Evolutionary conservation across 2,888 invertebrate species (phyloP).

Genomic region (Reticulitermes lucifugus): DNA sequence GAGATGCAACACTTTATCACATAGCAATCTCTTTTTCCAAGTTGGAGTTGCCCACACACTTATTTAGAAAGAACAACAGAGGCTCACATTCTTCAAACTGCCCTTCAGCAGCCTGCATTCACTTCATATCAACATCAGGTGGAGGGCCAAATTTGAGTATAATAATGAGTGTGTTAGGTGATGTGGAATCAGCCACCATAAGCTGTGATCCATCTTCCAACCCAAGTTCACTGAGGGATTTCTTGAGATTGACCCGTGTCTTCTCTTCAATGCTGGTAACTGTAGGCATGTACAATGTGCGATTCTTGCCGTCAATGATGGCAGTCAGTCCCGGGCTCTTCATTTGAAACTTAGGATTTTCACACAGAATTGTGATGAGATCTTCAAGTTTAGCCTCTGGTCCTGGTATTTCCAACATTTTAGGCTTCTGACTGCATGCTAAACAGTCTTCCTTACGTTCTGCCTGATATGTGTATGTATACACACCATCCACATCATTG

Average conservation of each 20-base stretch:
- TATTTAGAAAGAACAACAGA: too few species aligned
- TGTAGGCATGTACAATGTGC: slow-evolving; percentile 93
- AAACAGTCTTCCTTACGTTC: slow-evolving; percentile 89
- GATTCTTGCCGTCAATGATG: slow-evolving; percentile 83
- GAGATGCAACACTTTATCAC: too few species aligned
- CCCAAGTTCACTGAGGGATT: slow-evolving; percentile 87
- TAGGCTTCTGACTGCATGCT: slow-evolving; percentile 79
- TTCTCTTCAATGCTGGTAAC: slow-evolving; percentile 92
- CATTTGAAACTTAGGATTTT: slow-evolving; percentile 86
- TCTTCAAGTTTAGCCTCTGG: slow-evolving; percentile 71
- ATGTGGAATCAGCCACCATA: slow-evolving; percentile 91
- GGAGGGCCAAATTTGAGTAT: slow-evolving; percentile 72
- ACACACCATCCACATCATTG: slow-evolving; percentile 95
- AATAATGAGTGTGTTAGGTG: slow-evolving; percentile 84
- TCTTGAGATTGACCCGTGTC: slow-evolving; percentile 89
- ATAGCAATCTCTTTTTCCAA: too few species aligned
- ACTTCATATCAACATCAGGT: slow-evolving; percentile 41
- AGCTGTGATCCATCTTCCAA: slow-evolving; percentile 82
- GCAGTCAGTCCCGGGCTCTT: slow-evolving; percentile 91
- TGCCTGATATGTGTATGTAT: slow-evolving; percentile 94
- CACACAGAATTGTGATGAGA: slow-evolving; percentile 83
- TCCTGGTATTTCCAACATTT: slow-evolving; percentile 22
- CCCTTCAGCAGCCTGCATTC: background rate
- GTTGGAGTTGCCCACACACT: too few species aligned
- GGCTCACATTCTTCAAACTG: too few species aligned